phyloP scores from a whole-genome alignment of 2,888 invertebrate genomes.

The Candidula unifasciata region DNA sequence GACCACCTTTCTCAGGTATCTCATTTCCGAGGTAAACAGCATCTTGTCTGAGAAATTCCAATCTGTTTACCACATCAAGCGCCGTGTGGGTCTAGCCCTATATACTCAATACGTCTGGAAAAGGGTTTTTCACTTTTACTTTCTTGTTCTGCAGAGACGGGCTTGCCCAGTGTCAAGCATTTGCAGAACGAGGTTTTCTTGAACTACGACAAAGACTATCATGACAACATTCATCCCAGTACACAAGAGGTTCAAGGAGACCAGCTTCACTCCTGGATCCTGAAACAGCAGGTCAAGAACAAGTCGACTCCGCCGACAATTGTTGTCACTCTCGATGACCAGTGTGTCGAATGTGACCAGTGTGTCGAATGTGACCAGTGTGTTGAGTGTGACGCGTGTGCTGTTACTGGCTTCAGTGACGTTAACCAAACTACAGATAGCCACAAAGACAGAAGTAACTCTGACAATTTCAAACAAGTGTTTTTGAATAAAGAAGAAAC shows the following conservation, averaged over 20 bases:
- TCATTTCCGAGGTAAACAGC: no score
- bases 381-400: neutral
- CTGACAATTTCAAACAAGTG: no score
- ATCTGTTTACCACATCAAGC: no score
- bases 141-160: neutral
- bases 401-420: neutral
- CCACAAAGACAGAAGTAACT: neutral
- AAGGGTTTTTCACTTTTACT: no score
- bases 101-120: no score
- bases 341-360: neutral
- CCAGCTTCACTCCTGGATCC: neutral
- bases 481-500: no score
- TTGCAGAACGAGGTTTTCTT: no score
- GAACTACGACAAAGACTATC: no score
- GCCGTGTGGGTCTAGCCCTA: no score
- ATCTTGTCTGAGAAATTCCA: no score
- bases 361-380: neutral
- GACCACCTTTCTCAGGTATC: no score
- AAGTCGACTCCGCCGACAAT: neutral
- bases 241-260: no score
- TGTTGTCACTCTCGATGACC: slow-evolving; percentile 21
- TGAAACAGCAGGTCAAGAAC: neutral
- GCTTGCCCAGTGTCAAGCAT: neutral
- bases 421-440: neutral
- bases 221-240: neutral